Evolutionary conservation across 2,797 vertebrate species (phyloP), one percentile per base, ranked within the genome.

Genomic region (Ibycter americanus): DNA sequence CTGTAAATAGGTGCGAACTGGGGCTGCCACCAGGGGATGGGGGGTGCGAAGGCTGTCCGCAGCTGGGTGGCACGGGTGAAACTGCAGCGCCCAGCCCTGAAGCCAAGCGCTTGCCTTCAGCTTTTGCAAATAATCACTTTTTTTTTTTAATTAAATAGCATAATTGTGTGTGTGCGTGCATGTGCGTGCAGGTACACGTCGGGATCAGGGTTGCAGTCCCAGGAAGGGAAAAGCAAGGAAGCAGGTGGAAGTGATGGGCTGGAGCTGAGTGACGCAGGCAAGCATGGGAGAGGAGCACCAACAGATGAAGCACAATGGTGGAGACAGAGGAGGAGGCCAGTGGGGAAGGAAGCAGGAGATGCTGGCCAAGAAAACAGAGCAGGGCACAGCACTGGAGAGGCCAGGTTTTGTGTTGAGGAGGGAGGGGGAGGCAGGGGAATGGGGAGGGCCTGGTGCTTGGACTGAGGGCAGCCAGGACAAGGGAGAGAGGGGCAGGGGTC

Each of bases 221-320:
- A 34, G 42, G 27, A 83, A 55, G 6, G 40, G 49, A 90, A 79
- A 27, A 68, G 26, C 8, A 56, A 47, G n/a, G 49, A 87, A 82
- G 36, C 8, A 65, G 42, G 17, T 58, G 29, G 72, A 78, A 44
- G 27, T 31, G 66, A 32, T 59, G 27, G 44, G 18, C 29, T 55
- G 27, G 55, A 46, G 38, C 26, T 74, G 49, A 63, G 29, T 4
- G 9, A 23, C 44, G 27, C 27, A 54, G 52, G n/a, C 0, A 0
- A 54, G 34, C 56, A 49, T 1, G 1, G 55, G 22, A 44, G 31
- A 49, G 34, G 38, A 76, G 11, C 25, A 73, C 20, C 40, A 22
- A 51, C 73, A 80, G 26, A 15, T 16, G 36, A 18, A 62, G 32
- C 26, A 15, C 1, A 1, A 16, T 22, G 9, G 25, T 27, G 26